phyloP scores from a whole-genome alignment of 1,140 invertebrate genomes.

The Papilio machaon region DNA sequence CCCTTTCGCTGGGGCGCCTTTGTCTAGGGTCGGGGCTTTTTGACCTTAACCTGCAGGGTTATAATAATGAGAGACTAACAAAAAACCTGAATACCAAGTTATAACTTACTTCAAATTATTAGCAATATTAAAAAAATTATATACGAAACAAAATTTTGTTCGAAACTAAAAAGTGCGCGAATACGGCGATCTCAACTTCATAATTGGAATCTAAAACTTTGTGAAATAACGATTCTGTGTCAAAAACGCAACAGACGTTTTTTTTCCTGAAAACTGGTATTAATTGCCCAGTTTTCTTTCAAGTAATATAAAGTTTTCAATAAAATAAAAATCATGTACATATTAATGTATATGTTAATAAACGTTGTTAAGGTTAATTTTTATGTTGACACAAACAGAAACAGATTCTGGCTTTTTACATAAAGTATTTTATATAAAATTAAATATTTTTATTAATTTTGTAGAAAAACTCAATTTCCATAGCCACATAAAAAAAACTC shows the following conservation, averaged over 20 bases:
- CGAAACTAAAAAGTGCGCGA: neutral
- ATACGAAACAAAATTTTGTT: slow-evolving; percentile 13
- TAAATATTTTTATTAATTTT: no score
- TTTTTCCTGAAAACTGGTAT: neutral
- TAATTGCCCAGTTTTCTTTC: neutral
- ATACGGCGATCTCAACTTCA: neutral
- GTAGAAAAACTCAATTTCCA: no score
- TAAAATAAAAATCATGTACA: neutral
- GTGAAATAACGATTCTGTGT: neutral
- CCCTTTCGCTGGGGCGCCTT: no score
- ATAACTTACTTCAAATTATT: neutral
- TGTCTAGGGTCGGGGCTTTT: no score
- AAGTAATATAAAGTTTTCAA: neutral
- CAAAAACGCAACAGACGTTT: neutral
- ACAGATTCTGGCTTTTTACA: no score
- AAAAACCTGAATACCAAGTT: neutral
- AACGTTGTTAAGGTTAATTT: no score
- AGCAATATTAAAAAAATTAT: neutral
- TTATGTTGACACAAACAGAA: no score
- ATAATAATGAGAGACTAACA: neutral
- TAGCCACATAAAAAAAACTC: no score
- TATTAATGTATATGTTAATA: no score
- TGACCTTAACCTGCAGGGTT: neutral
- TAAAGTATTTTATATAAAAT: no score
- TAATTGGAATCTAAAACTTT: slow-evolving; percentile 2